Conservation (phyloP, 2,888 invertebrate genomes). For the Tetrapedia diversipes region DNA sequence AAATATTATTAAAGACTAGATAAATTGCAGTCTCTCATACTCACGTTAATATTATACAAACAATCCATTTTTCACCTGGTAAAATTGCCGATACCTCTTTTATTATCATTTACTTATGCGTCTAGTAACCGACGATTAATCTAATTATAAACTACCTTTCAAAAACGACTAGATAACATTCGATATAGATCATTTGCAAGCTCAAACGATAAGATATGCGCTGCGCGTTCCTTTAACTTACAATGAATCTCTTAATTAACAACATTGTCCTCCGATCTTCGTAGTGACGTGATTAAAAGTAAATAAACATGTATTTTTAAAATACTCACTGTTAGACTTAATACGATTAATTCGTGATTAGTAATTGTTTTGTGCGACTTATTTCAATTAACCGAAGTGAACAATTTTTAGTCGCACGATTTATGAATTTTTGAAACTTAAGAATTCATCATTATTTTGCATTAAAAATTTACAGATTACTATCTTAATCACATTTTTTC, state of each 20-base stretch:
- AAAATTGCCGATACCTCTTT: slow-evolving; percentile 44
- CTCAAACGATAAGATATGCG: slow-evolving; percentile 75
- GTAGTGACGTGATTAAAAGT: slow-evolving; percentile 15
- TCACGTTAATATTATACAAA: slow-evolving; percentile 24
- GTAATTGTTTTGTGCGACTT: too few species aligned
- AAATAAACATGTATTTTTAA: neutral
- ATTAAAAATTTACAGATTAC: too few species aligned
- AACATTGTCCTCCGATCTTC: slow-evolving; percentile 60
- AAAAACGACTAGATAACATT: slow-evolving; percentile 75
- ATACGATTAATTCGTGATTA: too few species aligned
- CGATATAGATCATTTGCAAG: slow-evolving; percentile 73
- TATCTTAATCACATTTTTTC: too few species aligned
- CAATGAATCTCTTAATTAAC: slow-evolving; percentile 55
- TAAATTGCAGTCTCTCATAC: slow-evolving; percentile 10
- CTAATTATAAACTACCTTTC: slow-evolving; percentile 47
- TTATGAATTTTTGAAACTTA: too few species aligned
- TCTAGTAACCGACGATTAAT: slow-evolving; percentile 42
- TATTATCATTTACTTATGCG: slow-evolving; percentile 26
- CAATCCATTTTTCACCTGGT: slow-evolving; percentile 7
- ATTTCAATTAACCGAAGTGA: too few species aligned
- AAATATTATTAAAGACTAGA: slow-evolving; percentile 39
- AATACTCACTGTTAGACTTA: neutral
- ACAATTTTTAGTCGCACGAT: too few species aligned
- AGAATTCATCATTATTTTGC: too few species aligned
- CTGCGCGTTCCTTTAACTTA: slow-evolving; percentile 27